phyloP scores from a whole-genome alignment of 1,140 invertebrate species.

The Sinella curviseta region DNA sequence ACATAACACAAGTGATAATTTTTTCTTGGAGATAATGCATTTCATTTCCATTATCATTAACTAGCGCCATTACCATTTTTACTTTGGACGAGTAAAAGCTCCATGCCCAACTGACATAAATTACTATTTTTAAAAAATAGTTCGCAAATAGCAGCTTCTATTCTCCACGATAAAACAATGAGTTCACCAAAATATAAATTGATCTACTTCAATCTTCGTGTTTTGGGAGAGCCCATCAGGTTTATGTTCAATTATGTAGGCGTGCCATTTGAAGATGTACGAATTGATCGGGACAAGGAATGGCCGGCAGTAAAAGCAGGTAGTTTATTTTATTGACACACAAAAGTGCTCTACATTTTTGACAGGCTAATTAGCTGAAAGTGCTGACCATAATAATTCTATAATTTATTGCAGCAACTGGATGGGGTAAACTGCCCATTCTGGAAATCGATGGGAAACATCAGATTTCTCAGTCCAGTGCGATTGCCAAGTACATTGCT shows the following conservation, averaged over 20 bases:
- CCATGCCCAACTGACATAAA: background rate
- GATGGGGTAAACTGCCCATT: constrained; percentile 22
- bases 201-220: constrained; percentile 36
- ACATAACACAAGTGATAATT: too few relatives aligned
- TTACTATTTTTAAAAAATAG: background rate
- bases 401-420: constrained; percentile 1
- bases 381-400: background rate
- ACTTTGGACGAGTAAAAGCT: too few relatives aligned
- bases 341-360: background rate
- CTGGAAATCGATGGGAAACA: constrained; percentile 14
- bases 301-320: constrained; percentile 64
- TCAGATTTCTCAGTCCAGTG: constrained; percentile 9
- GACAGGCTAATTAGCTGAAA: constrained; percentile 14
- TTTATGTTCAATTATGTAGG: constrained; percentile 51
- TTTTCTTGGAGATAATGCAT: too few relatives aligned
- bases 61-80: too few relatives aligned
- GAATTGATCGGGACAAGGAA: constrained; percentile 55
- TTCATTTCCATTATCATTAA: too few relatives aligned
- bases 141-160: background rate
- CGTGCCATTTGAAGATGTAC: constrained; percentile 63
- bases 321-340: constrained; percentile 49
- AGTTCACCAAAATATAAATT: background rate
- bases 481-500: constrained; percentile 15
- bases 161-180: background rate
- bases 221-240: constrained; percentile 42